Percentiles rank a stretch among this genome's conserved stretches.
These are phyloP conservation scores for Leptinotarsa tumamoca DNA, from an alignment of 2,888 invertebrate genomes.

Conservation along the genomic window DNA sequence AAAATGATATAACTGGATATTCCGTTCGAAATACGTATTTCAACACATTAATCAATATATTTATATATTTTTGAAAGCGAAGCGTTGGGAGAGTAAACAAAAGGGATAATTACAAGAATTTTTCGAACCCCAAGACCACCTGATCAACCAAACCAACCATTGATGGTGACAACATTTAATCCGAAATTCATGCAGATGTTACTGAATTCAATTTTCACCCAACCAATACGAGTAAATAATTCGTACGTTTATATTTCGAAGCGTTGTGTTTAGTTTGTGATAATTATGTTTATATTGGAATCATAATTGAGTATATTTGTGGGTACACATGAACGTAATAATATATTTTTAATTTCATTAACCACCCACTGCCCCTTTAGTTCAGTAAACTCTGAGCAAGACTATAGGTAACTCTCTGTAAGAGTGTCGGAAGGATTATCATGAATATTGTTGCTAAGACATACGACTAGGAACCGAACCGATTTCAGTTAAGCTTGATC, in stretches of 20 bases:
- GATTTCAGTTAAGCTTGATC: too few species aligned
- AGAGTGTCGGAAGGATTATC: too few species aligned
- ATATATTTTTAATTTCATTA: too few species aligned
- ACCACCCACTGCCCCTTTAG: too few species aligned
- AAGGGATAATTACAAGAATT: background rate
- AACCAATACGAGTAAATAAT: background rate
- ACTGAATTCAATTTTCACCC: background rate
- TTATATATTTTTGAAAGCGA: background rate
- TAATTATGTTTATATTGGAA: background rate
- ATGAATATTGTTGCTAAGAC: too few species aligned
- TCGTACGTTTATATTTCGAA: background rate
- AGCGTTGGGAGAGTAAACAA: background rate
- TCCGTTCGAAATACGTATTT: background rate
- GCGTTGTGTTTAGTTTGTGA: background rate
- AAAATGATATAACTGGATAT: background rate
- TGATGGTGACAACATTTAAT: too few species aligned
- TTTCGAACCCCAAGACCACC: background rate
- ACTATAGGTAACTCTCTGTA: too few species aligned
- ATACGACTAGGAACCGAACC: too few species aligned
- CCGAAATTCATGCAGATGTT: background rate
- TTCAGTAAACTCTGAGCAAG: too few species aligned
- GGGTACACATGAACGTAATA: too few species aligned
- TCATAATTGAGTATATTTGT: background rate
- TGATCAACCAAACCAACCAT: background rate
- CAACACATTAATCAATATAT: background rate